A percentile compares a stretch with the other conserved stretches of the same genome.
Conservation (phyloP, 2,113 vertebrate genomes). For the Mesembrinibis cayennensis region DNA sequence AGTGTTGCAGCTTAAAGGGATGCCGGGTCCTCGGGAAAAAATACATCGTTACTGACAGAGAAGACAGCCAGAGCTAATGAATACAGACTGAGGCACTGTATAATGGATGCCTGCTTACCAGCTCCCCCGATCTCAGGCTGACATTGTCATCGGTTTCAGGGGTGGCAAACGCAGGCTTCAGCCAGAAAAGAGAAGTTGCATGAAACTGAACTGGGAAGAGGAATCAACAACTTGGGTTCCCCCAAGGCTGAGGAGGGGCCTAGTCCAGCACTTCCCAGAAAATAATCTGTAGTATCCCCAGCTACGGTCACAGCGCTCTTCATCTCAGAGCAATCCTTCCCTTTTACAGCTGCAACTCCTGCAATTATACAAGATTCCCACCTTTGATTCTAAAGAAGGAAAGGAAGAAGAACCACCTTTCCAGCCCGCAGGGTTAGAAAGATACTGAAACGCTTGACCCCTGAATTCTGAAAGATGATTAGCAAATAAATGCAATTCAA, state of each 20-base stretch:
- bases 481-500: not conserved
- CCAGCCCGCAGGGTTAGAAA: not conserved
- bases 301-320: not conserved
- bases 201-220: not conserved
- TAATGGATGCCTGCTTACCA: not conserved
- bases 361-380: not conserved
- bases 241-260: not conserved
- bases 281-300: not conserved
- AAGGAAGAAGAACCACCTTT: not conserved
- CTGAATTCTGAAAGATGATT: not conserved
- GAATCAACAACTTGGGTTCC: not conserved
- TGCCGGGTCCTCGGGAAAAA: not conserved
- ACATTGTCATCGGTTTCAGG: not conserved
- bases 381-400: not conserved
- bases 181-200: not conserved
- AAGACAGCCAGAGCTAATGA: not conserved
- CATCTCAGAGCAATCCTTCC: not conserved
- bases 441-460: not conserved
- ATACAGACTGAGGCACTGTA: fast-evolving
- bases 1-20: not conserved
- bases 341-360: not conserved
- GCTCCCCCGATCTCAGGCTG: not conserved
- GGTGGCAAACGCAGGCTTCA: not conserved
- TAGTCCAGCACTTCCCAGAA: not conserved
- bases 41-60: not conserved